These are phyloP conservation scores for Zoanthus solanderi DNA, from an alignment of 92 coral and sea anemone genomes.

Conservation along the genomic window DNA sequence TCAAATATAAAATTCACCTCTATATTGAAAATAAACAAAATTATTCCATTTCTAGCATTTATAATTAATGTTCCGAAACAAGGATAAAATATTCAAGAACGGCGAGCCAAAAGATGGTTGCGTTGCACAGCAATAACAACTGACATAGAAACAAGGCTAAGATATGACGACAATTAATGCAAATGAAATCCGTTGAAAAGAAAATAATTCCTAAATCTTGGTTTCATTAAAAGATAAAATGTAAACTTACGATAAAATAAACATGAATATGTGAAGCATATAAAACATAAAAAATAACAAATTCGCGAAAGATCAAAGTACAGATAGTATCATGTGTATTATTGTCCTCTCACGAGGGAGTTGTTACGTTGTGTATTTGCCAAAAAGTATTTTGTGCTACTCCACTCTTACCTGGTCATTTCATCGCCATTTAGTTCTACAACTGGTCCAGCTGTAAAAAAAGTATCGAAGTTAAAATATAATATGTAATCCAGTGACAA, in stretches of 20 bases:
- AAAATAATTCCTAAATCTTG: neutral
- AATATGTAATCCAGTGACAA: neutral
- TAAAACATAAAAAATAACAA: neutral
- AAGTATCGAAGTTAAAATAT: neutral
- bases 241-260: neutral
- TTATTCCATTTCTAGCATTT: neutral
- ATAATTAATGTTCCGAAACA: neutral
- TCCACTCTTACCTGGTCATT: constrained; percentile 84
- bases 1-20: neutral
- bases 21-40: neutral
- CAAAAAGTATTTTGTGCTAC: neutral
- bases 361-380: neutral
- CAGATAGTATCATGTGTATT: neutral
- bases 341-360: neutral
- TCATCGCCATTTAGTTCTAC: constrained; percentile 99
- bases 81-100: neutral
- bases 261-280: neutral
- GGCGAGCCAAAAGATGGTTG: neutral
- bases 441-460: constrained; percentile 83
- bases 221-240: neutral
- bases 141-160: neutral
- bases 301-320: neutral
- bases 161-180: neutral
- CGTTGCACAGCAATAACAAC: constrained; percentile 23
- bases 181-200: neutral